Evolutionary conservation across 2,113 vertebrate genomes (phyloP).

Genomic region (Uropsilus gracilis): DNA sequence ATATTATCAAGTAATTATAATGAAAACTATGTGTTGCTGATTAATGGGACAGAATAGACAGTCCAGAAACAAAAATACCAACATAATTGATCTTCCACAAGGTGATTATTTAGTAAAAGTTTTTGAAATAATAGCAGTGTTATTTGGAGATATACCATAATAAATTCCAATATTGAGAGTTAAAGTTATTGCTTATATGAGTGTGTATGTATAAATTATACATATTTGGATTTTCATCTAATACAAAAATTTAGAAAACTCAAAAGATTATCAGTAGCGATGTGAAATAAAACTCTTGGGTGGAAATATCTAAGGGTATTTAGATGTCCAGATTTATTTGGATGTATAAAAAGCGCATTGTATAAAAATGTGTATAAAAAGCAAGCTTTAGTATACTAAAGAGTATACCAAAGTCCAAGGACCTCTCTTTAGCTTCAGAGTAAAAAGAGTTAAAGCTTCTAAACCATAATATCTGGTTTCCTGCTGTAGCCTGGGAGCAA

Average conservation of each 20-base stretch:
- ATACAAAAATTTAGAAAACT: slow-evolving; percentile 24
- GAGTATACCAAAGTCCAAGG: background rate
- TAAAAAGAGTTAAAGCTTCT: slow-evolving; percentile 62
- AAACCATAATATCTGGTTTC: slow-evolving; percentile 31
- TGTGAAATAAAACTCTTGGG: slow-evolving; percentile 11
- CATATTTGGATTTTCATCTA: background rate
- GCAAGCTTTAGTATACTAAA: slow-evolving; percentile 38
- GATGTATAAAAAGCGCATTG: too few relatives aligned
- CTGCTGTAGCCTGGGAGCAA: slow-evolving; percentile 53
- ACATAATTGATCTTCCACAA: slow-evolving; percentile 3
- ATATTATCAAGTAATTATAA: slow-evolving; percentile 1
- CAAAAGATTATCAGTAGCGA: background rate
- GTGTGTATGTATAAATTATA: background rate
- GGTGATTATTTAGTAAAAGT: slow-evolving; percentile 6
- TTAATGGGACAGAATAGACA: background rate
- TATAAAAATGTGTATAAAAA: slow-evolving; percentile 35
- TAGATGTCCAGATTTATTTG: slow-evolving; percentile 35
- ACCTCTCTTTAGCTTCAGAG: background rate
- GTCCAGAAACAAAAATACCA: slow-evolving; percentile 19
- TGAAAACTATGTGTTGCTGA: slow-evolving; percentile 38
- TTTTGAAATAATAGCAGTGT: slow-evolving; percentile 13
- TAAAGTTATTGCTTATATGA: background rate
- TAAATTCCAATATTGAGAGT: slow-evolving; percentile 42
- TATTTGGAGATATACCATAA: slow-evolving; percentile 8
- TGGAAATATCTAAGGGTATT: slow-evolving; percentile 39